These are phyloP conservation scores for Leptopilina clavipes DNA, from an alignment of 1,140 invertebrate genomes.

Conservation along the genomic window DNA sequence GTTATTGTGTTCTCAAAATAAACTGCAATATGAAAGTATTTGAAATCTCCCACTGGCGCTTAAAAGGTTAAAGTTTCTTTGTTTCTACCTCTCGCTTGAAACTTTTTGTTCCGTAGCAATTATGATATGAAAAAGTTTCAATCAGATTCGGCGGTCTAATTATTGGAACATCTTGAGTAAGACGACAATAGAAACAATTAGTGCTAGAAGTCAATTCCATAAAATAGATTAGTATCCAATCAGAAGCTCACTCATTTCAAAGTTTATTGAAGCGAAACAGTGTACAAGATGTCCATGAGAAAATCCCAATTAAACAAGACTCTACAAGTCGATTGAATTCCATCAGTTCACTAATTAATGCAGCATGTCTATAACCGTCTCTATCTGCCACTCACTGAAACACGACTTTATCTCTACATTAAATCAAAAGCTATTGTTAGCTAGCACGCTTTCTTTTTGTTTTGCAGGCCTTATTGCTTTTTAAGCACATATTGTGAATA, in stretches of 20 bases:
- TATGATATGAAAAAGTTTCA: slow-evolving; percentile 3
- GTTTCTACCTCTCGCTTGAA: not conserved
- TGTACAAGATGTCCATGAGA: slow-evolving; percentile 29
- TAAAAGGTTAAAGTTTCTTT: not conserved
- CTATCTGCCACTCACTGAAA: not conserved
- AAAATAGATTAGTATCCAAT: slow-evolving; percentile 33
- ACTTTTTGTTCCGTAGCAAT: not conserved
- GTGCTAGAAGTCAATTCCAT: slow-evolving; percentile 12
- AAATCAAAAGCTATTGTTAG: slow-evolving; percentile 23
- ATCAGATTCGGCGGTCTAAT: slow-evolving; percentile 15
- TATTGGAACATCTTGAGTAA: slow-evolving; percentile 24
- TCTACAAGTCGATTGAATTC: slow-evolving; percentile 46
- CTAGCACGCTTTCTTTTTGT: not conserved
- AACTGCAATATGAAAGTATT: not conserved
- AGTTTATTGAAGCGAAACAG: slow-evolving; percentile 10
- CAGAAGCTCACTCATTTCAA: slow-evolving; percentile 26
- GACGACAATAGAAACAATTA: slow-evolving; percentile 27
- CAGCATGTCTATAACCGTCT: slow-evolving; percentile 9
- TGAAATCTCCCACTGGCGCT: not conserved
- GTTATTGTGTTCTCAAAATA: too few relatives aligned
- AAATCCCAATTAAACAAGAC: slow-evolving; percentile 47
- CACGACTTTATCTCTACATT: slow-evolving; percentile 15
- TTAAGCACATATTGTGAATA: not conserved
- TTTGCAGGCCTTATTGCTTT: not conserved
- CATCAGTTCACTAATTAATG: slow-evolving; percentile 45